Evolutionary conservation across 2,113 vertebrate species (phyloP).

Genomic region (Athene cunicularia): DNA sequence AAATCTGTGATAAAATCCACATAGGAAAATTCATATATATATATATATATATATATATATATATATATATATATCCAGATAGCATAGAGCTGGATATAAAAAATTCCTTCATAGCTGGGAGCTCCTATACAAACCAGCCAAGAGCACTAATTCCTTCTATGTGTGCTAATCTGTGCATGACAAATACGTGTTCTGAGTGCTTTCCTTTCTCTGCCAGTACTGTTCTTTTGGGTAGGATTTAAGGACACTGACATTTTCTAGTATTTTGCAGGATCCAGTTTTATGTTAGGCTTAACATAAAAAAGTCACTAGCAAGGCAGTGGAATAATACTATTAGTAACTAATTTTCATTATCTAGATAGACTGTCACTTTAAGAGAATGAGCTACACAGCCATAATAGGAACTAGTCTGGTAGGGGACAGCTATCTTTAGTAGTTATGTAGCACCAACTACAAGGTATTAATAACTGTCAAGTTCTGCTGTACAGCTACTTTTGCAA

Average conservation of each 20-base stretch:
- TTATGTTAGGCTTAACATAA: not conserved
- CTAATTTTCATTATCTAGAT: not conserved
- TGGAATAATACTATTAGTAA: not conserved
- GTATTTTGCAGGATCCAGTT: not conserved
- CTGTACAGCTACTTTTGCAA: not conserved
- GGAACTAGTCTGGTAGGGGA: slow-evolving; percentile 10
- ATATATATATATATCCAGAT: too few relatives aligned
- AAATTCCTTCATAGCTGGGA: slow-evolving; percentile 2
- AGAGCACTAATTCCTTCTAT: slow-evolving; percentile 38
- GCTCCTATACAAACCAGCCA: slow-evolving; percentile 1
- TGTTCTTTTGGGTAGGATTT: not conserved
- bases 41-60: too few relatives aligned
- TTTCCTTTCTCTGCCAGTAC: slow-evolving; percentile 1
- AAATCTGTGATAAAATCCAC: not conserved
- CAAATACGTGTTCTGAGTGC: not conserved
- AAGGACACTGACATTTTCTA: not conserved
- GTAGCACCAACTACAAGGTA: slow-evolving; percentile 21
- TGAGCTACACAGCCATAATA: not conserved
- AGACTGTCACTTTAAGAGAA: not conserved
- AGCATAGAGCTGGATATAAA: not conserved
- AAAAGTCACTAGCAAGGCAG: not conserved
- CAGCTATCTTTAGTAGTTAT: slow-evolving; percentile 43
- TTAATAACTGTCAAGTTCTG: slow-evolving; percentile 22
- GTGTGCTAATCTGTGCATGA: slow-evolving; percentile 42
- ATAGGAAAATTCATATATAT: not conserved